Conservation (phyloP, 2,113 vertebrate species). For the Dasyornis broadbenti region DNA sequence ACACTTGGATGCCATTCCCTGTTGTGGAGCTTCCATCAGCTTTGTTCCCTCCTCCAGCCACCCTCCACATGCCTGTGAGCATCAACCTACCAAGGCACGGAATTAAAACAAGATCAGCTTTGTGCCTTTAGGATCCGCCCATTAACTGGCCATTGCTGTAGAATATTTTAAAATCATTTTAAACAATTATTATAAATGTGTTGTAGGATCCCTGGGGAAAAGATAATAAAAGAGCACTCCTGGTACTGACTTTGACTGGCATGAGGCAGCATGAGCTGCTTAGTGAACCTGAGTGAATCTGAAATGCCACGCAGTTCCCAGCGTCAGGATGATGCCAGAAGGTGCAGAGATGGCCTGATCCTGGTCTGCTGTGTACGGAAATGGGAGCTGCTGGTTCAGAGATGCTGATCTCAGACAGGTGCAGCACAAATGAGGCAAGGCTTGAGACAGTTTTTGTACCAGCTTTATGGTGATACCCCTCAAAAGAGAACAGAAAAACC, state of each 20-base stretch:
- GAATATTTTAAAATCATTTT: rapidly evolving
- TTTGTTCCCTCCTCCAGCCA: background rate
- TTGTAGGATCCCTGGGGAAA: background rate
- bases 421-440: background rate
- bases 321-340: background rate
- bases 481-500: background rate
- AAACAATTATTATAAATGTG: background rate
- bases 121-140: background rate
- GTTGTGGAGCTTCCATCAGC: background rate
- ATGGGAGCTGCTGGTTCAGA: background rate
- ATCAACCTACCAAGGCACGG: background rate
- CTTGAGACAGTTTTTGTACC: background rate
- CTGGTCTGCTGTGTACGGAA: background rate
- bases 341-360: background rate
- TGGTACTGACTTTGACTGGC: background rate
- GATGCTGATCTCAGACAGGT: background rate
- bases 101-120: background rate
- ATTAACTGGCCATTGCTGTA: background rate
- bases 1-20: background rate
- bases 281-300: background rate
- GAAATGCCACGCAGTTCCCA: background rate
- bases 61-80: background rate
- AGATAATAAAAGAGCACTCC: background rate
- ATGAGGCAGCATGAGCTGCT: background rate
- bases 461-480: background rate